phyloP scores from a whole-genome alignment of 2,113 vertebrate species.

The human region GRCh38 chr7:30609501-30610000 shows the following conservation, averaged over 20 bases:
- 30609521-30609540: background rate
- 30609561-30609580: constrained; percentile 36
- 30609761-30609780: background rate
- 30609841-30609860: background rate
- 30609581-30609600: constrained; percentile 96
- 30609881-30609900: background rate
- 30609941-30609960: background rate
- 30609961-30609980: background rate
- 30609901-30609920: background rate
- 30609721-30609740: constrained; percentile 93
- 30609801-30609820: background rate
- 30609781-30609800: background rate
- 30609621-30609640: constrained; percentile 97
- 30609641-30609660: constrained; percentile 96
- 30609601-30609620: constrained; percentile 93
- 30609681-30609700: constrained; percentile 99
- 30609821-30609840: background rate
- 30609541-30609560: constrained; percentile 23
- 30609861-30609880: background rate
- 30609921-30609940: background rate
- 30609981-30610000: background rate
- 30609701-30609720: constrained; percentile 97
- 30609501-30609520: background rate
- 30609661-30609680: constrained; percentile 93
- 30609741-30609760: background rate